Conservation (phyloP, 1,140 invertebrate genomes). For the Cotesia glomerata region DNA sequence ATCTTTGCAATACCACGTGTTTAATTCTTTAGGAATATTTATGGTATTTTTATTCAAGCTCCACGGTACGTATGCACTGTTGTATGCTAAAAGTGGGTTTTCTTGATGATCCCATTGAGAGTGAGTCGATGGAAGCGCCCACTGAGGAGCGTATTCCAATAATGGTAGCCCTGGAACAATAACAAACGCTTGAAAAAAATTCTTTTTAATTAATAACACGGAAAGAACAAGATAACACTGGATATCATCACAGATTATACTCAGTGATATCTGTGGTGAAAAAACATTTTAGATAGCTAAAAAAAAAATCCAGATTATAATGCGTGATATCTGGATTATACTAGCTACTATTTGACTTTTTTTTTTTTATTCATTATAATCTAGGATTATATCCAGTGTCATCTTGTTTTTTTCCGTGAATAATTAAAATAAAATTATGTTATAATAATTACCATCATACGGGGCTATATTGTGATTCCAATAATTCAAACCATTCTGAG, state of each 20-base stretch:
- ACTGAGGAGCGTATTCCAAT: constrained; percentile 51
- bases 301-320: too few species aligned
- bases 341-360: too few species aligned
- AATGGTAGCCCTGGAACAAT: constrained; percentile 46
- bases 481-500: constrained; percentile 46
- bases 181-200: neutral
- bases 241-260: too few species aligned
- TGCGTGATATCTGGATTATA: too few species aligned
- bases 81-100: constrained; percentile 49
- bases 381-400: too few species aligned
- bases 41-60: constrained; percentile 6
- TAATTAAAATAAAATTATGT: neutral
- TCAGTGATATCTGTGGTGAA: too few species aligned
- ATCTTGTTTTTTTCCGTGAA: too few species aligned
- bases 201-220: neutral
- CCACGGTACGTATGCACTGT: constrained; percentile 21
- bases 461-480: constrained; percentile 37
- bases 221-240: too few species aligned
- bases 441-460: constrained; percentile 9
- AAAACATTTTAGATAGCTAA: too few species aligned
- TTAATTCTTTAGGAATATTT: constrained; percentile 4
- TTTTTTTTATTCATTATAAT: too few species aligned
- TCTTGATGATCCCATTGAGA: constrained; percentile 42
- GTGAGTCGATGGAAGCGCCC: constrained; percentile 51
- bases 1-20: neutral